phyloP scores from a whole-genome alignment of 2,888 invertebrate genomes.

The Conistra vaccinii region DNA sequence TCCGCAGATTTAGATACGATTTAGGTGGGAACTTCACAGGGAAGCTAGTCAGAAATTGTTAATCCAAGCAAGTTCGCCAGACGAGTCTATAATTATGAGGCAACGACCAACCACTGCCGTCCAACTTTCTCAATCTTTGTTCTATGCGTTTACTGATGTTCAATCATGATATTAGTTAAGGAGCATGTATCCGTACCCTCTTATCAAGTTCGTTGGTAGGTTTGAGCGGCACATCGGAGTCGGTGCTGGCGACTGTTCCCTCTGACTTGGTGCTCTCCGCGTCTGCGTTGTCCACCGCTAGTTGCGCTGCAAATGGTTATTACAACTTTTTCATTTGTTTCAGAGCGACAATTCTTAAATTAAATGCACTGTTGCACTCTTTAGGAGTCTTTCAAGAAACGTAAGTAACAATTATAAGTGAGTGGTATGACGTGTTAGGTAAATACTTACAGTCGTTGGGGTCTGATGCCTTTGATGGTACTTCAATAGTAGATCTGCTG shows the following conservation, averaged over 20 bases:
- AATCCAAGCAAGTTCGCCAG: background rate
- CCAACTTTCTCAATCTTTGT: background rate
- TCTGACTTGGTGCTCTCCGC: constrained; percentile 93
- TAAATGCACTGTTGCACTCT: background rate
- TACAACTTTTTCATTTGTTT: background rate
- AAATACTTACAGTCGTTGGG: constrained; percentile 78
- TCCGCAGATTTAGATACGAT: background rate
- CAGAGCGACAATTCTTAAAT: background rate
- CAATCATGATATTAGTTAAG: background rate
- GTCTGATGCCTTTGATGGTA: constrained; percentile 76
- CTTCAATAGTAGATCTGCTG: constrained; percentile 77
- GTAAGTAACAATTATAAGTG: background rate
- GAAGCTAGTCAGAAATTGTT: background rate
- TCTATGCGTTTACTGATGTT: background rate
- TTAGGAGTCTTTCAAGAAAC: background rate
- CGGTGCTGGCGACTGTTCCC: constrained; percentile 91
- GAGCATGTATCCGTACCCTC: constrained; percentile 66
- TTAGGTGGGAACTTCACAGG: background rate
- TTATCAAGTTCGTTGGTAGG: constrained; percentile 93
- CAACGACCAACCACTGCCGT: background rate
- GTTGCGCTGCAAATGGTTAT: constrained; percentile 72
- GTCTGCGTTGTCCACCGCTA: constrained; percentile 90
- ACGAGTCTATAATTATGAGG: background rate
- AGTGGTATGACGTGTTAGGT: background rate
- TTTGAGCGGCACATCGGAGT: constrained; percentile 92